Percentiles rank a stretch among this genome's conserved stretches.
These are phyloP conservation scores for Zaprionus tsacasi DNA, from an alignment of 1,140 invertebrate species.

Conservation along the genomic window DNA sequence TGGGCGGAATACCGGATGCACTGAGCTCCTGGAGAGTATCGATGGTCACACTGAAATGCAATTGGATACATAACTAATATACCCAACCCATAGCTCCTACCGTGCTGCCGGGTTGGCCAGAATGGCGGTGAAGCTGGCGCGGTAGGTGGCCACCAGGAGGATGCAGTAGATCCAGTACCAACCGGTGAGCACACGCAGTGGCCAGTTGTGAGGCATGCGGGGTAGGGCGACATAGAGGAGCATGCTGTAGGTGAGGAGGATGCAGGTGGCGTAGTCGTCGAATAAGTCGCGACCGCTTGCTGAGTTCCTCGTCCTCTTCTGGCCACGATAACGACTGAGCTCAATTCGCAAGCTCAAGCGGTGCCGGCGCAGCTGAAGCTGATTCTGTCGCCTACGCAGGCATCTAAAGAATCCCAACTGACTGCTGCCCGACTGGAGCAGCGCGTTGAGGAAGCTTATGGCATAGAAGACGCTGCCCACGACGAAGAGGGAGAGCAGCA, in stretches of 20 bases:
- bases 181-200: constrained; percentile 90
- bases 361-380: constrained; percentile 15
- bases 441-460: constrained; percentile 71
- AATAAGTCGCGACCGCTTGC: constrained; percentile 86
- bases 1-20: constrained; percentile 87
- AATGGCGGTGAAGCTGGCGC: constrained; percentile 93
- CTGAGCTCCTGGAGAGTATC: constrained; percentile 89
- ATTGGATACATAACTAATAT: not conserved
- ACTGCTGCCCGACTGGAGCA: constrained; percentile 21
- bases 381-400: constrained; percentile 18
- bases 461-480: constrained; percentile 73
- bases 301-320: not conserved
- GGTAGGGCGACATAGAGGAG: constrained; percentile 90
- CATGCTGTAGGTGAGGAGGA: constrained; percentile 92
- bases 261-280: constrained; percentile 88
- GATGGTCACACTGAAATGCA: constrained; percentile 88
- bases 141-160: constrained; percentile 90
- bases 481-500: constrained; percentile 71
- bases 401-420: constrained; percentile 48
- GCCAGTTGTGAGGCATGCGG: constrained; percentile 90
- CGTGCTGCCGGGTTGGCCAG: constrained; percentile 90
- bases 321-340: constrained; percentile 44
- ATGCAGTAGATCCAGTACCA: constrained; percentile 95
- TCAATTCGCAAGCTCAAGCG: constrained; percentile 60
- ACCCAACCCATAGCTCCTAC: constrained; percentile 75